phyloP scores from a whole-genome alignment of 1,140 invertebrate genomes.

The Magallana gigas region DNA sequence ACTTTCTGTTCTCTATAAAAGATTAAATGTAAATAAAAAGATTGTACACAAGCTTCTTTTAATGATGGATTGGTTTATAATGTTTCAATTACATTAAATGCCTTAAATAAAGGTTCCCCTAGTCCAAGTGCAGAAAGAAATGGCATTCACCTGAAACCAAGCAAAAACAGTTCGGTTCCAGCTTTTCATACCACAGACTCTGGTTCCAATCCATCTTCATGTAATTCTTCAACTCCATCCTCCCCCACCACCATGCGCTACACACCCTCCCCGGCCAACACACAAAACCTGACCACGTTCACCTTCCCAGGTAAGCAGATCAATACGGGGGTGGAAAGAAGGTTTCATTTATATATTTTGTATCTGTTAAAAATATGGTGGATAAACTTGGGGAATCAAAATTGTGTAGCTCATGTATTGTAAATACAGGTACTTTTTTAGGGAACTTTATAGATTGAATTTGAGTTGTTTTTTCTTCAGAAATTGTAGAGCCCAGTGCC shows the following conservation, averaged over 20 bases:
- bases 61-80: neutral
- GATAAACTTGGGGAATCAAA: no score
- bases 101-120: slow-evolving; percentile 69
- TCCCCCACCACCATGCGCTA: slow-evolving; percentile 83
- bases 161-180: slow-evolving; percentile 51
- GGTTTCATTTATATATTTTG: no score
- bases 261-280: slow-evolving; percentile 70
- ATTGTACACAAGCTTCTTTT: no score
- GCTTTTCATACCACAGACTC: slow-evolving; percentile 84
- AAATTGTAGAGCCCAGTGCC: slow-evolving; percentile 78
- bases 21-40: neutral
- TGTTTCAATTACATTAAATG: neutral
- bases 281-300: slow-evolving; percentile 82
- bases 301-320: slow-evolving; percentile 88
- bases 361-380: no score
- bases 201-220: slow-evolving; percentile 93
- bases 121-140: slow-evolving; percentile 57
- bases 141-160: slow-evolving; percentile 52
- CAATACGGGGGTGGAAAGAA: neutral
- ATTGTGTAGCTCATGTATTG: no score
- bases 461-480: slow-evolving; percentile 53
- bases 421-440: no score
- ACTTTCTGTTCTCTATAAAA: neutral
- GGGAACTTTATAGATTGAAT: neutral
- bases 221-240: slow-evolving; percentile 96